Evolutionary conservation across 2,888 invertebrate genomes (phyloP).

Genomic region (Synanthedon vespiformis): DNA sequence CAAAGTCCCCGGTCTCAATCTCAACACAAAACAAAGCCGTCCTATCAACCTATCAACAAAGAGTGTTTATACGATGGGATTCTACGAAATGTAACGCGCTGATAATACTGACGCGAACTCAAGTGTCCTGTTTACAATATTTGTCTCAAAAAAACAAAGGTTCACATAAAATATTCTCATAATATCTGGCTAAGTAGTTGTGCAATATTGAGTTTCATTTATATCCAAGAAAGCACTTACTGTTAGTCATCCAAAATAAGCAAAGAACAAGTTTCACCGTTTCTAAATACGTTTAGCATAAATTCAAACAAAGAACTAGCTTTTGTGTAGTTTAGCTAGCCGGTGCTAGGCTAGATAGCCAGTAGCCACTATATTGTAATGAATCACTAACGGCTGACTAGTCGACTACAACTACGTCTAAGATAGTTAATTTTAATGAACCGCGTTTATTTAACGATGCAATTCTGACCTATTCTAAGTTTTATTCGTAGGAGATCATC

Average conservation of each 20-base stretch:
- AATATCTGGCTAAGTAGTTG: too few species aligned
- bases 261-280: not conserved
- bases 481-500: too few species aligned
- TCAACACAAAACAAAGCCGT: slow-evolving; percentile 6
- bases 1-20: slow-evolving; percentile 10
- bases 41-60: slow-evolving; percentile 20
- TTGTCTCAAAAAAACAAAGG: too few species aligned
- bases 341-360: too few species aligned
- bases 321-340: not conserved
- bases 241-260: not conserved
- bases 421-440: not conserved
- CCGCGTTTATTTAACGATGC: not conserved
- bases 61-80: slow-evolving; percentile 34
- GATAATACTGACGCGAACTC: slow-evolving; percentile 25
- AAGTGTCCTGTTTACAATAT: slow-evolving; percentile 20
- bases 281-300: not conserved
- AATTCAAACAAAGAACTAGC: not conserved
- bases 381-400: too few species aligned
- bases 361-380: too few species aligned
- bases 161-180: too few species aligned
- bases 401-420: not conserved
- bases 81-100: slow-evolving; percentile 36
- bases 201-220: not conserved
- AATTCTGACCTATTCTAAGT: too few species aligned
- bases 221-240: not conserved